Percentiles rank a stretch among this genome's conserved stretches.
Conservation (phyloP, 2,888 invertebrate species). For the Prosapia bicincta region DNA sequence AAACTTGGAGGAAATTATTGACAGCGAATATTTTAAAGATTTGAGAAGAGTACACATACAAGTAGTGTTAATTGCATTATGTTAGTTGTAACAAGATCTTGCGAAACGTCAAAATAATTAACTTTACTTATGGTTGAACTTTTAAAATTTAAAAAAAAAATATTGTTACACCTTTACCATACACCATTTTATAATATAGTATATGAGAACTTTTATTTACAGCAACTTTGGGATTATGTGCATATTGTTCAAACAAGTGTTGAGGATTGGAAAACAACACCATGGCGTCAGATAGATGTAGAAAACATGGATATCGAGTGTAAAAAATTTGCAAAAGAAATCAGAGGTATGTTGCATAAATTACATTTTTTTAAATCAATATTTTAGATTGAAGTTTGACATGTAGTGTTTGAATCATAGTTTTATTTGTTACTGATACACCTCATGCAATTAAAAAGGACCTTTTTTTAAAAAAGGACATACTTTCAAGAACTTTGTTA, state of each 20-base stretch:
- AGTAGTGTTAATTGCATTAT: no score
- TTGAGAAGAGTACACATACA: no score
- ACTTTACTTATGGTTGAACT: background rate
- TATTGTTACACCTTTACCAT: background rate
- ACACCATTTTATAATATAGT: background rate
- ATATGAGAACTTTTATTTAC: slow-evolving; percentile 33
- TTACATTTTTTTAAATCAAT: no score
- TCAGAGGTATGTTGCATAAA: no score
- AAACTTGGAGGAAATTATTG: no score
- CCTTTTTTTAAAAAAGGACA: no score
- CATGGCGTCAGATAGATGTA: slow-evolving; percentile 95
- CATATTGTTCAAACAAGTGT: slow-evolving; percentile 86
- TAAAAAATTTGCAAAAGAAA: slow-evolving; percentile 95
- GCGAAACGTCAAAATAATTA: background rate
- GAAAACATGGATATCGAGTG: slow-evolving; percentile 99
- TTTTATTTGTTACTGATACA: no score
- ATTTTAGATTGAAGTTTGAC: no score
- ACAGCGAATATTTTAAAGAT: no score
- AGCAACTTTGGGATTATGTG: slow-evolving; percentile 96
- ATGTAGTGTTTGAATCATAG: no score
- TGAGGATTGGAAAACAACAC: slow-evolving; percentile 96
- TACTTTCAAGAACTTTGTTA: no score
- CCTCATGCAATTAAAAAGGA: no score
- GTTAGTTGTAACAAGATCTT: background rate
- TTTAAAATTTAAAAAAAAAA: background rate